These are phyloP conservation scores for Falco concolor DNA, from an alignment of 2,797 vertebrate genomes.

Conservation along the genomic window DNA sequence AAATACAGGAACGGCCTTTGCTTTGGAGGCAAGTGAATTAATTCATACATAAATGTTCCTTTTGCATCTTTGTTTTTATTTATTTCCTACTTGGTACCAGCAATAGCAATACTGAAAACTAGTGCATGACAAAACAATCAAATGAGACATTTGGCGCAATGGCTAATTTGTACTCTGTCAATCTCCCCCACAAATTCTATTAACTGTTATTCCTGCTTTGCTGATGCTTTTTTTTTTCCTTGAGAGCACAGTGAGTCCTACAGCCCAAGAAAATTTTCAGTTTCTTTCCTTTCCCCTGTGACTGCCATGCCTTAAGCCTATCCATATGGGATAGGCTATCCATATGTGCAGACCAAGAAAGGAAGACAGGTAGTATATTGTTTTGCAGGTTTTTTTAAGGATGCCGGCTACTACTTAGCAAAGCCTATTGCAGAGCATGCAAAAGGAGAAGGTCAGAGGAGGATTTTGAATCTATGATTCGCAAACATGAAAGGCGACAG, in stretches of 20 bases:
- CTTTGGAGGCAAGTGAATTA: not conserved
- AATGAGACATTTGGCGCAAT: not conserved
- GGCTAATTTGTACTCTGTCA: not conserved
- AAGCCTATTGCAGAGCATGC: rapidly evolving
- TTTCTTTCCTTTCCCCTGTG: not conserved
- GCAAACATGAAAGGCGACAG: not conserved
- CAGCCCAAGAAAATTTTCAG: not conserved
- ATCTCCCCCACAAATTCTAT: not conserved
- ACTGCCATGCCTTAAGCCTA: not conserved
- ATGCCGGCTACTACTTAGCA: not conserved
- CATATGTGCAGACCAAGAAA: not conserved
- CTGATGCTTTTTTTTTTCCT: not conserved
- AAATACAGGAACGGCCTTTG: not conserved
- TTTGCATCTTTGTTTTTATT: slow-evolving; percentile 5
- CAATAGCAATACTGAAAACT: not conserved
- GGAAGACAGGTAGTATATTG: not conserved
- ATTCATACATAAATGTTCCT: not conserved
- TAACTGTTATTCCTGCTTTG: not conserved
- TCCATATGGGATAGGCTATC: too few species aligned
- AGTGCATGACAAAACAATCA: slow-evolving; percentile 6
- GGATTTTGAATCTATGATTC: not conserved
- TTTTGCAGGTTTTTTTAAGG: not conserved
- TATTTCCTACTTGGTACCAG: not conserved
- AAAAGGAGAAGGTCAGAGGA: not conserved
- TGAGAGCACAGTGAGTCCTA: not conserved